These are phyloP conservation scores for Camptogramma bilineatum DNA, from an alignment of 2,888 invertebrate genomes.

Conservation along the genomic window DNA sequence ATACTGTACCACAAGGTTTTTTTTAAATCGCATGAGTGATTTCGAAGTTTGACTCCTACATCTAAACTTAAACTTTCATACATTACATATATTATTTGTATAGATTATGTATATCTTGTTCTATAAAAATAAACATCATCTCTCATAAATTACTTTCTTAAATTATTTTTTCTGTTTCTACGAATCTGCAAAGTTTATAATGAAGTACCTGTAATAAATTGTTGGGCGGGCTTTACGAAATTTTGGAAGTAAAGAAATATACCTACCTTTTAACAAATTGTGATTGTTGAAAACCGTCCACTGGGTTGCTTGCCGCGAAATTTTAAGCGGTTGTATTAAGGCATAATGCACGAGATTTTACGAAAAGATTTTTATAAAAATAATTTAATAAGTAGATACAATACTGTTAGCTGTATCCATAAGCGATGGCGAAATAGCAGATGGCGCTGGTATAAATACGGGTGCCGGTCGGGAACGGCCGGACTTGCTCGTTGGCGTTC, in stretches of 20 bases:
- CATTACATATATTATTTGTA: not conserved
- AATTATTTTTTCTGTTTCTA: constrained; percentile 12
- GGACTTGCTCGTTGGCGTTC: too few species aligned
- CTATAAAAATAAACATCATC: not conserved
- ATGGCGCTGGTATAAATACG: too few species aligned
- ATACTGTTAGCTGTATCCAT: too few species aligned
- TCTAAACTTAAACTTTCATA: too few species aligned
- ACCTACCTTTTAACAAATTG: constrained; percentile 21
- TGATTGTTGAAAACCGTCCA: constrained; percentile 20
- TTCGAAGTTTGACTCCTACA: too few species aligned
- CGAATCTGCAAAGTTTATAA: constrained; percentile 37
- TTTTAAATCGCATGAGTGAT: too few species aligned
- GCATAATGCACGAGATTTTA: too few species aligned
- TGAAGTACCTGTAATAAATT: constrained; percentile 36
- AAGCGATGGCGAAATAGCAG: too few species aligned
- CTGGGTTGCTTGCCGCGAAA: constrained; percentile 3
- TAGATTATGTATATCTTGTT: not conserved
- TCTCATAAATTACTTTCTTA: not conserved
- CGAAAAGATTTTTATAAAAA: not conserved
- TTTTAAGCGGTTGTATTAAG: not conserved
- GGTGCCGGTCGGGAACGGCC: too few species aligned
- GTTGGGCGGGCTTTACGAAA: constrained; percentile 9
- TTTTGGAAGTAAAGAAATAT: constrained; percentile 26
- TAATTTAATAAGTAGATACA: too few species aligned
- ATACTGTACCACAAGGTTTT: too few species aligned